These are phyloP conservation scores for Knipowitschia caucasica DNA, from an alignment of 2,797 vertebrate species.

Conservation along the genomic window DNA sequence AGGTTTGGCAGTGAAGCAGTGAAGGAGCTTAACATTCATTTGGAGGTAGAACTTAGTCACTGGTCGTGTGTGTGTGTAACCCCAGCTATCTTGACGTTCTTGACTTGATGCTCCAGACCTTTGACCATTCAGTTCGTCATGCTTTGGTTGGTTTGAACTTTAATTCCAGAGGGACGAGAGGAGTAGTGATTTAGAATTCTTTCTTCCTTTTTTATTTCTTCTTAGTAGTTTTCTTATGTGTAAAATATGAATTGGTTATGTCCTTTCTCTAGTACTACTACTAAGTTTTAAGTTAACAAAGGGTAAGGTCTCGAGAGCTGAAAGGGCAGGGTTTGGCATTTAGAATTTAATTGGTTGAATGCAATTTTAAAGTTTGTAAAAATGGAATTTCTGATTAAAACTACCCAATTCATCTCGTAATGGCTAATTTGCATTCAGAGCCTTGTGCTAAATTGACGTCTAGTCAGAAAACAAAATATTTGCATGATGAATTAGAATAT, in stretches of 20 bases:
- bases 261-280: too few relatives aligned
- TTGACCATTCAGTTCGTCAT: too few relatives aligned
- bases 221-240: neutral
- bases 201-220: neutral
- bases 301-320: constrained; percentile 2
- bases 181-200: too few relatives aligned
- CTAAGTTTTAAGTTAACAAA: constrained; percentile 2
- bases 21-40: too few relatives aligned
- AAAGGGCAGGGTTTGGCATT: neutral
- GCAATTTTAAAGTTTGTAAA: constrained; percentile 1
- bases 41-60: too few relatives aligned
- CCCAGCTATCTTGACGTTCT: too few relatives aligned
- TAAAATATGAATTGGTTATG: too few relatives aligned
- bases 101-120: too few relatives aligned
- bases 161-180: too few relatives aligned
- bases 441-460: constrained; percentile 12
- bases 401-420: constrained; percentile 25
- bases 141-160: too few relatives aligned
- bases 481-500: constrained; percentile 20
- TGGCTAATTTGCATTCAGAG: constrained; percentile 35
- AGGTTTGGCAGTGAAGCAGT: too few relatives aligned
- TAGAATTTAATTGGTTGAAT: constrained; percentile 9
- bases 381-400: constrained; percentile 17
- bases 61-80: too few relatives aligned
- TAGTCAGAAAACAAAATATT: constrained; percentile 9